Evolutionary conservation across 92 coral and sea anemone species (phyloP).

Genomic region (Zoanthus sociatus): DNA sequence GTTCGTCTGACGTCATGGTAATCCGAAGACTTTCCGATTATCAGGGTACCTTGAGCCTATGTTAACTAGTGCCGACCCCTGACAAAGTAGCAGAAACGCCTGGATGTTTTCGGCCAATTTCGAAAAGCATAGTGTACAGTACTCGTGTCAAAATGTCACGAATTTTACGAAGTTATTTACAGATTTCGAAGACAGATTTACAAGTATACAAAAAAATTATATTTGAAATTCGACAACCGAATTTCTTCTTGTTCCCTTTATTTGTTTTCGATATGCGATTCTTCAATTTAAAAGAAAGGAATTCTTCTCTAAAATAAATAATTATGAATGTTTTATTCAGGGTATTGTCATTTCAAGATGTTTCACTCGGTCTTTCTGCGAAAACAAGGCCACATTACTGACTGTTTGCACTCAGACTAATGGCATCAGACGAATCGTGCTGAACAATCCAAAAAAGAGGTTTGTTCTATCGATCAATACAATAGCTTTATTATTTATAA

Average conservation of each 20-base stretch:
- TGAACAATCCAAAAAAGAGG: constrained; percentile 90
- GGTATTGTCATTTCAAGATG: not conserved
- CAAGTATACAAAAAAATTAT: not conserved
- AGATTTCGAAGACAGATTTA: constrained; percentile 9
- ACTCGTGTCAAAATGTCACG: not conserved
- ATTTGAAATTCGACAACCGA: too few relatives aligned
- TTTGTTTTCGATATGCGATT: not conserved
- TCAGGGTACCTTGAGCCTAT: too few relatives aligned
- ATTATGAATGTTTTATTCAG: not conserved
- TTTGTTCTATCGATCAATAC: not conserved
- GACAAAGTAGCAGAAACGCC: not conserved
- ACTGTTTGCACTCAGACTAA: constrained; percentile 84
- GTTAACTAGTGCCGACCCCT: too few relatives aligned
- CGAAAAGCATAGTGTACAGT: not conserved
- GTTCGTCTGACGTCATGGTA: too few relatives aligned
- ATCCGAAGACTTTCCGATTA: too few relatives aligned
- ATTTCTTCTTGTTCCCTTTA: not conserved
- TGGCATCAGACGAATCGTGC: constrained; percentile 86
- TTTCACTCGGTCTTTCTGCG: constrained; percentile 12
- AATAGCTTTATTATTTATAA: too few relatives aligned
- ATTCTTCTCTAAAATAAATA: not conserved
- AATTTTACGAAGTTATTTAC: constrained; percentile 8
- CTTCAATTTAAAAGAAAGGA: not conserved
- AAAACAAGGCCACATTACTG: constrained; percentile 23
- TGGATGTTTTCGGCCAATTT: constrained; percentile 14